phyloP scores from a whole-genome alignment of 2,113 vertebrate species.

The Grus americana region DNA sequence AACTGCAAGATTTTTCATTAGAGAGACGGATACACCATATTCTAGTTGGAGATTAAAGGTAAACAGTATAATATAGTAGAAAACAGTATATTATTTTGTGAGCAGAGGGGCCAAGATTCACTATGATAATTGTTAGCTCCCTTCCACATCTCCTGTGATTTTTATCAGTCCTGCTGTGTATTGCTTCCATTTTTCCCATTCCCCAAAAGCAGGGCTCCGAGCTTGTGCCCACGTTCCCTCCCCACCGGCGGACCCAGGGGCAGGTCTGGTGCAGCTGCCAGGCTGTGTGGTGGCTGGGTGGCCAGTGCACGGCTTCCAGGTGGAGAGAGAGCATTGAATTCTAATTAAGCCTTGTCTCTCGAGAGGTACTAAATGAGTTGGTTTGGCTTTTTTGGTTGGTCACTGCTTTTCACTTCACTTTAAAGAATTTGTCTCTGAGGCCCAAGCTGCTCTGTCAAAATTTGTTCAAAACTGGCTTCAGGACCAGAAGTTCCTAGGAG shows the following conservation, averaged over 20 bases:
- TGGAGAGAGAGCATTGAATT: not conserved
- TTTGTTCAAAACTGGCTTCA: not conserved
- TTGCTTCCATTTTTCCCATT: not conserved
- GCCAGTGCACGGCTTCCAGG: not conserved
- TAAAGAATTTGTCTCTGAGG: not conserved
- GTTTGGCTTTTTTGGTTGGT: not conserved
- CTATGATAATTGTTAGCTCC: rapidly evolving
- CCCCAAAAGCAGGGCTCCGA: not conserved
- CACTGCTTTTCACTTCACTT: not conserved
- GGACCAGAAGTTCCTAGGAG: not conserved
- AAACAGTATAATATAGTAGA: not conserved
- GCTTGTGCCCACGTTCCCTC: not conserved
- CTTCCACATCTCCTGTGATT: not conserved
- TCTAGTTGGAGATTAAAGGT: constrained; percentile 97
- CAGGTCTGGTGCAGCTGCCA: not conserved
- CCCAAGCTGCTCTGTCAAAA: not conserved
- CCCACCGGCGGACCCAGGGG: rapidly evolving
- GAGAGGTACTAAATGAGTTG: not conserved
- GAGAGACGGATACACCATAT: constrained; percentile 88
- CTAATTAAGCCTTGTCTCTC: not conserved
- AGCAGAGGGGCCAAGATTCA: not conserved
- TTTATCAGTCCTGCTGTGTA: not conserved
- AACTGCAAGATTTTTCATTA: constrained; percentile 87
- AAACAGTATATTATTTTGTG: not conserved
- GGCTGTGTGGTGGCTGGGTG: not conserved